Percentiles rank a stretch among this genome's conserved stretches.
These are phyloP conservation scores for Lithophane semibrunnea DNA, from an alignment of 2,888 invertebrate species.

Conservation along the genomic window DNA sequence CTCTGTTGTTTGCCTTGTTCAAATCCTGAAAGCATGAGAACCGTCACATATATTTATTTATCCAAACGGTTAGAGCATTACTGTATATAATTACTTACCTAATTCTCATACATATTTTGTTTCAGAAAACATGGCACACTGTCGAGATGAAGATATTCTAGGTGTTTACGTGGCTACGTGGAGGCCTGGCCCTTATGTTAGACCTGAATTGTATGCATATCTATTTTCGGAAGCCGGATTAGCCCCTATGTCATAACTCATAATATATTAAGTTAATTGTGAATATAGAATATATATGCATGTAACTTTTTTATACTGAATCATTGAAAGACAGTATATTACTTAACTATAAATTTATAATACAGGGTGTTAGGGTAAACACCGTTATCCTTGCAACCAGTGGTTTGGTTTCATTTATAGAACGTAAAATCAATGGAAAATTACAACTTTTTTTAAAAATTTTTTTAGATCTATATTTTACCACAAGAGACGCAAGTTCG, in stretches of 20 bases:
- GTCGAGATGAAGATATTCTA: constrained; percentile 82
- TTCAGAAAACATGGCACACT: constrained; percentile 88
- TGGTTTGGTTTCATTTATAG: too few relatives aligned
- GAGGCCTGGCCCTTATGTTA: constrained; percentile 82
- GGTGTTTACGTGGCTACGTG: constrained; percentile 84
- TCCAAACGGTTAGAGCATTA: background rate
- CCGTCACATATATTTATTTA: background rate
- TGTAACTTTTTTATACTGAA: background rate
- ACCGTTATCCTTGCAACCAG: too few relatives aligned
- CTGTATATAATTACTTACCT: background rate
- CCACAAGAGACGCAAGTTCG: too few relatives aligned
- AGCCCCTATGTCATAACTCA: constrained; percentile 60
- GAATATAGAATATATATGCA: background rate
- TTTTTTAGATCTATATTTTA: too few relatives aligned
- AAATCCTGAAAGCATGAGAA: background rate
- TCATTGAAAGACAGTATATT: background rate
- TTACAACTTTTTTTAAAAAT: too few relatives aligned
- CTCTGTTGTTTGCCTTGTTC: background rate
- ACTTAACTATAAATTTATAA: too few relatives aligned
- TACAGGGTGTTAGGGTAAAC: too few relatives aligned
- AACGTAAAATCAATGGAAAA: too few relatives aligned
- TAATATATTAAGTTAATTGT: background rate
- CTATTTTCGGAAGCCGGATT: constrained; percentile 85
- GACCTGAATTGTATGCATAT: constrained; percentile 77
- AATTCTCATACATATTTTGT: constrained; percentile 59